A percentile compares a stretch with the other conserved stretches of the same genome.
These are phyloP conservation scores for Trachelipus rathkii DNA, from an alignment of 1,140 invertebrate genomes.

Conservation along the genomic window DNA sequence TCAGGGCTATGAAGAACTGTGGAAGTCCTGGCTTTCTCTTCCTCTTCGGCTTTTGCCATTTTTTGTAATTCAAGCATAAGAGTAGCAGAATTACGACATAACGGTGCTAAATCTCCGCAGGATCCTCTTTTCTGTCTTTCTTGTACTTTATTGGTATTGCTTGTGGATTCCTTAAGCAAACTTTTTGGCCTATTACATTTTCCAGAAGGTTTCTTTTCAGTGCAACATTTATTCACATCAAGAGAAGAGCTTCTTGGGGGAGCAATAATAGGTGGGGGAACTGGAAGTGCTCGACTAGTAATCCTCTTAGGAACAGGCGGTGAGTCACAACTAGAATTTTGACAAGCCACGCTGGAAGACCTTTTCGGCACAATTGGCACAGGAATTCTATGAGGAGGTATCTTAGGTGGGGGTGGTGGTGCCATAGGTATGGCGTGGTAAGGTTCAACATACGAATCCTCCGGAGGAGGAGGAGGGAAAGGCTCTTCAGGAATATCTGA, in stretches of 20 bases:
- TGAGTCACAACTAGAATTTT: conserved; percentile 24
- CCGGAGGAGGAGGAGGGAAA: conserved; percentile 16
- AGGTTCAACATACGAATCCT: conserved; percentile 20
- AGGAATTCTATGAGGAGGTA: neutral
- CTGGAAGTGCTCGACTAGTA: conserved; percentile 35
- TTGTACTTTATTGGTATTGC: neutral
- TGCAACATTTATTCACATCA: neutral
- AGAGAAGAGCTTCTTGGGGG: conserved; percentile 2
- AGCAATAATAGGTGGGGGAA: conserved; percentile 16
- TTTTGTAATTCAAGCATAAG: conserved; percentile 34
- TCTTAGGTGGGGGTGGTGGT: neutral
- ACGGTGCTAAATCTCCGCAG: neutral
- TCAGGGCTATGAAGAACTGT: conserved; percentile 4
- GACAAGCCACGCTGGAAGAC: conserved; percentile 32
- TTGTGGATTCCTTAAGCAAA: conserved; percentile 18
- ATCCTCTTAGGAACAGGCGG: conserved; percentile 38
- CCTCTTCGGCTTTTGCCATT: conserved; percentile 40
- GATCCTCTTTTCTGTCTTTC: neutral
- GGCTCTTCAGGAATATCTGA: conserved; percentile 20
- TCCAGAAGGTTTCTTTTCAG: neutral
- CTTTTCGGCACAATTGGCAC: conserved; percentile 24
- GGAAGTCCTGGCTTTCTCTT: conserved; percentile 28
- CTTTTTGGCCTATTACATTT: conserved; percentile 31
- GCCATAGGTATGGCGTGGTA: conserved; percentile 11
- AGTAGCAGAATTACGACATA: conserved; percentile 29